These are phyloP conservation scores for Dimorphilus gyrociliatus DNA, from an alignment of 2,888 invertebrate genomes.

Conservation along the genomic window DNA sequence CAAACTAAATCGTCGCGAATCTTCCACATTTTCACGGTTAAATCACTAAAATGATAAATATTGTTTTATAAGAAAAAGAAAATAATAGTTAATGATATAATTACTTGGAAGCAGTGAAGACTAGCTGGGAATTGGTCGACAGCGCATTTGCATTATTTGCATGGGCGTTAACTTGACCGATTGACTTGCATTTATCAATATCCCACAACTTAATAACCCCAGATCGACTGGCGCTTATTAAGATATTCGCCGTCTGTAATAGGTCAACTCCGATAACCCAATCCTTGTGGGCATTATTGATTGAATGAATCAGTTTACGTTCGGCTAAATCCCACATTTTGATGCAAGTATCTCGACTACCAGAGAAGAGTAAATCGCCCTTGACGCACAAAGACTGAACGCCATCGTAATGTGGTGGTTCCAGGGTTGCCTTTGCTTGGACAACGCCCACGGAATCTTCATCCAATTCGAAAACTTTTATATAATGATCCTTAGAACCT, in stretches of 20 bases:
- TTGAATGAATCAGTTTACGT: conserved; percentile 41
- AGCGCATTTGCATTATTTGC: conserved; percentile 52
- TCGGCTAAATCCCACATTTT: conserved; percentile 58
- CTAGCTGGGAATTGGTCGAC: conserved; percentile 46
- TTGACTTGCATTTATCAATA: conserved; percentile 47
- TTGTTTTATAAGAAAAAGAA: too few relatives aligned
- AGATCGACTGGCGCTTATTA: conserved; percentile 59
- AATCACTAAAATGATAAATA: too few relatives aligned
- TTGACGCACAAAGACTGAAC: conserved; percentile 58
- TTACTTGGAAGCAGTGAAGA: conserved; percentile 71
- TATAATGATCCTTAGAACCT: conserved; percentile 59
- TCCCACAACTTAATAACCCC: conserved; percentile 61
- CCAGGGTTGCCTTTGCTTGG: conserved; percentile 48
- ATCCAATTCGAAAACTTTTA: conserved; percentile 46
- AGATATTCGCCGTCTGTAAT: conserved; percentile 42
- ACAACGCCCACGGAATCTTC: conserved; percentile 40
- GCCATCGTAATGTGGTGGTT: conserved; percentile 77
- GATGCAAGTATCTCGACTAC: conserved; percentile 66
- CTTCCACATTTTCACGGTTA: too few relatives aligned
- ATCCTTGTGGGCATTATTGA: conserved; percentile 69
- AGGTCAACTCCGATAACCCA: conserved; percentile 63
- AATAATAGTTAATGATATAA: too few relatives aligned
- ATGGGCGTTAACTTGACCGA: conserved; percentile 54
- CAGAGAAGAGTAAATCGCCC: conserved; percentile 56
- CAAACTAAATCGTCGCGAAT: too few relatives aligned